Base-by-base conservation (phyloP, 2,113 vertebrate genomes). In the Coryphaenoides rupestris region DNA sequence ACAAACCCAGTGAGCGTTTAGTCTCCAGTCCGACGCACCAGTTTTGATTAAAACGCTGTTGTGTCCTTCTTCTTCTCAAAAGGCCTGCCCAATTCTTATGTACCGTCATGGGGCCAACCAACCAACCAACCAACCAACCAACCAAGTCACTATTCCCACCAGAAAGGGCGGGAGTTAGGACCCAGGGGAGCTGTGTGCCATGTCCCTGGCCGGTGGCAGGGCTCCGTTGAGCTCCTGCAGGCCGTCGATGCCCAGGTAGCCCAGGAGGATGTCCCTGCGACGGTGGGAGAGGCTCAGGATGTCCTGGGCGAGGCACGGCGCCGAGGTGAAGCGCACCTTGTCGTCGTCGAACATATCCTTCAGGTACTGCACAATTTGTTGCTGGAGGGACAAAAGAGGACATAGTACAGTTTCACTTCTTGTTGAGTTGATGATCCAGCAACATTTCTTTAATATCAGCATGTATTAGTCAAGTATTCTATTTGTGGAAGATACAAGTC, bases 281-380 rank as follows among this genome's bases (percentile, higher is more conserved):
- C 96, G 92, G 79, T 94, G 94, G 0, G 97, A 99, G 47, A 99
- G 91, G 71, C 94, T 94, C 65, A 98, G 62, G 73, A 98, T 87
- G 87, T 99, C 96, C 12, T 99, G 94, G 0, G 95, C 94, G 79
- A 99, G 86, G 0, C 89, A 82, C 1, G 90, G 89, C 62, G 91
- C 81, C 0, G 95, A 91, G 0, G 92, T 94, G 87, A 96, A 99
- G 68, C 96, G 94, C 71, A 99, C 93, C 9, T 93, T 97, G 89
- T 99, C 97, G 0, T 96, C 87, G 73, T 98, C 93, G 26, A 98
- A 99, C 95, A 99, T 97, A 79, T 99, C 97, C 87, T 95, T 94
- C 78, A 99, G 91, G 74, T 98, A 99, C 50, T 98, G 96, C 33
- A 98, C 89, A 0, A 98, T 96, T 92, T 99, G 97, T 89, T 97